Base-by-base conservation (phyloP, 2,888 invertebrate genomes). In the Conops quadrifasciatus region DNA sequence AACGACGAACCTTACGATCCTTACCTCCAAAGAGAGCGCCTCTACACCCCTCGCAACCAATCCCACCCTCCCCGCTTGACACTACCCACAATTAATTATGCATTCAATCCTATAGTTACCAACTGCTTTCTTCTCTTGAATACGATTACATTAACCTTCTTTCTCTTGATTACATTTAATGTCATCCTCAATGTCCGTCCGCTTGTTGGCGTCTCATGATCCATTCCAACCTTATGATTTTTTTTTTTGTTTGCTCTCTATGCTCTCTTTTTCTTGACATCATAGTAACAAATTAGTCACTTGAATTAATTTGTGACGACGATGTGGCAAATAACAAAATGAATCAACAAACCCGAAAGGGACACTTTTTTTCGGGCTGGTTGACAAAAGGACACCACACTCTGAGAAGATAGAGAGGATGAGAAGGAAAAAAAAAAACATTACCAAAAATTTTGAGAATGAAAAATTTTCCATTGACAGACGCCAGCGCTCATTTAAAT, bases 261-360 rank as follows among this genome's bases (percentile, higher is more conserved):
- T 19, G 9, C 4, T 26, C 24, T 70, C 36, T 21, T 16, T 51
- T 56, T 58, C 67, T 58, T 62, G 64, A 30, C 64, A 67, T 56
- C 60, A 71, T 70, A 63, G 67, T 71, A 64, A 45, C 70, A 73
- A 73, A 70, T 72, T 70, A 70, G 66, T 66, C 58, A 49, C 58
- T 64, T 59, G 62, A 28, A 30, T 68, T 51, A 51, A 51, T 62
- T 68, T 60, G n/a, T 36, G 45, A 43, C 51, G 36, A 43, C 51
- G 36, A 43, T 53, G 43, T 66, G 24, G 47, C 47, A 53, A 51
- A 28, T 47, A 56, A 51, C 15, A 66, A 51, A 66, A 66, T 66
- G 53, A 30, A 47, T 26, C 59, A 59, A 15, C 36, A n/a, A 53
- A 53, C n/a, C 16, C 11, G 21, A 11, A 49, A 49, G 49, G 49